Evolutionary conservation across 2,888 invertebrate genomes (phyloP), one percentile per base, ranked within the genome.

Genomic region (Neoaliturus tenellus): DNA sequence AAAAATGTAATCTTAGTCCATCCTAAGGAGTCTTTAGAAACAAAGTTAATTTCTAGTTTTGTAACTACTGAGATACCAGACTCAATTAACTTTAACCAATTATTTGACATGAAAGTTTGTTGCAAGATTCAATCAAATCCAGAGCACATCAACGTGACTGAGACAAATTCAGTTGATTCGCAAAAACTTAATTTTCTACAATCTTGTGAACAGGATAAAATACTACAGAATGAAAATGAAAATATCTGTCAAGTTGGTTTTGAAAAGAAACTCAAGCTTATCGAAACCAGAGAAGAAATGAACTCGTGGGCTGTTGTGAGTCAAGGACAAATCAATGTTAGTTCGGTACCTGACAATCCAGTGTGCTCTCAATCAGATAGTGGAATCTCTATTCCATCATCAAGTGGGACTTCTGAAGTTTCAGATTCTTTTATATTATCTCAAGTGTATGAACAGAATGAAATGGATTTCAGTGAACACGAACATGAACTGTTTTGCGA

Each of bases 401-500:
- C 71, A 20, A 39, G 41, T 10, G 20, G 5, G 23, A 41, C 1
- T 39, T 5, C n/a, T 1, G 75, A 48, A n/a, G 17, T 17, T 0
- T 23, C 28, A 25, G 31, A 28, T 28, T 23, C 48, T 4, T 31
- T 31, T 4, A 31, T 62, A 62, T 14, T 62, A 14, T 75, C 75
- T 10, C 20, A 28, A 25, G 12, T 48, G 28, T 69, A 5, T 20
- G 48, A 75, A 17, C 3, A 5, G 12, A 33, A 14, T 20, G 55
- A 33, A 51, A 25, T 55, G 3, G 33, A 31, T 12, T 78, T 78
- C 10, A 28, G 73, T 31, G 62, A 62, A 62, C 28, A 55, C 28
- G 78, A 78, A 31, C 33, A 78, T 44, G 78, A 78, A 25, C 28
- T 78, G 55, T 78, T 78, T 33, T 78, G 78, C 33, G 55, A 78